Percentiles rank a stretch among this genome's conserved stretches.
These are phyloP conservation scores for Delia radicum DNA, from an alignment of 1,140 invertebrate genomes.

Conservation along the genomic window DNA sequence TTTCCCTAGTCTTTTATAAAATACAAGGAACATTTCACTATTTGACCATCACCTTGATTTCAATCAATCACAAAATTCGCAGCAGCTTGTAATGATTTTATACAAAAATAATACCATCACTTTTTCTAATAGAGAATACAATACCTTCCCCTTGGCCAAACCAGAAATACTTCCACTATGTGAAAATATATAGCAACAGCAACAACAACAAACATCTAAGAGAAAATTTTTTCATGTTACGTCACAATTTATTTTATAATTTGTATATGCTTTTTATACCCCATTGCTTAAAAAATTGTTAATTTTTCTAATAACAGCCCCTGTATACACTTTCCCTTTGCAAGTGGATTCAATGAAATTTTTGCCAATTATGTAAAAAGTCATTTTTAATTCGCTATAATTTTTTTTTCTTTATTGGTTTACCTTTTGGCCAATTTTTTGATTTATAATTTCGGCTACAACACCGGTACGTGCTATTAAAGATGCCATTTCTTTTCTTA, in stretches of 20 bases:
- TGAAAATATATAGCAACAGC: not conserved
- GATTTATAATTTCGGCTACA: slow-evolving; percentile 41
- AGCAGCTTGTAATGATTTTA: not conserved
- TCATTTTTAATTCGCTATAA: slow-evolving; percentile 18
- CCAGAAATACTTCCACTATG: not conserved
- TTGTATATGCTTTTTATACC: not conserved
- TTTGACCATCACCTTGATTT: slow-evolving; percentile 10
- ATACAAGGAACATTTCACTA: not conserved
- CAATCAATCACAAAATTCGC: not conserved
- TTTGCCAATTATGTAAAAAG: slow-evolving; percentile 51
- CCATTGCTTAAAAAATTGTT: not conserved
- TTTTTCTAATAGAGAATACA: not conserved
- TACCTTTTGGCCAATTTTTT: slow-evolving; percentile 43
- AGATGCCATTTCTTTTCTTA: slow-evolving; percentile 42
- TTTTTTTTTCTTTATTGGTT: slow-evolving; percentile 7
- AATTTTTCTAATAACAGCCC: not conserved
- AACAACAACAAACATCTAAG: not conserved
- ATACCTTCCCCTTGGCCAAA: not conserved
- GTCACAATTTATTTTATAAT: not conserved
- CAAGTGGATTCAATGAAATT: not conserved
- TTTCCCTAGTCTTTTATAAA: too few relatives aligned
- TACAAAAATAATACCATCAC: slow-evolving; percentile 4
- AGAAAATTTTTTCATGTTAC: slow-evolving; percentile 13
- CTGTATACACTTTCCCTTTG: not conserved
- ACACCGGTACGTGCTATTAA: slow-evolving; percentile 45